Evolutionary conservation across 2,113 vertebrate genomes (phyloP).

Genomic region (Myrmecophaga tridactyla): DNA sequence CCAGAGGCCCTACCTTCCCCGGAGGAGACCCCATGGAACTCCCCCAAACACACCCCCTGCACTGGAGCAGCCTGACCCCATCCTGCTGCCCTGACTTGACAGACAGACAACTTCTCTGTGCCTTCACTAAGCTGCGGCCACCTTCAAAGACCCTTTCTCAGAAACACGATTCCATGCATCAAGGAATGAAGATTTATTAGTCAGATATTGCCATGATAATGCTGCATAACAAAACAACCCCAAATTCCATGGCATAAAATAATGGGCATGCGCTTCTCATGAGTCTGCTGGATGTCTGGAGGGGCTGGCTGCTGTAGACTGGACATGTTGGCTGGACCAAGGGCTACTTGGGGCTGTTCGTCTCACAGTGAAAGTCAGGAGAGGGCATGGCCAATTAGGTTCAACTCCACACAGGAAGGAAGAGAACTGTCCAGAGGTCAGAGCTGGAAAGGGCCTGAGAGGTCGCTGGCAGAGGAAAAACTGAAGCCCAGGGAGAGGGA

Average conservation of each 20-base stretch:
- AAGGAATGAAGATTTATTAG: not conserved
- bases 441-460: not conserved
- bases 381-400: not conserved
- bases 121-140: too few relatives aligned
- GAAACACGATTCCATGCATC: not conserved
- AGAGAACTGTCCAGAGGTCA: not conserved
- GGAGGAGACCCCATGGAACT: not conserved
- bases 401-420: not conserved
- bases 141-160: not conserved
- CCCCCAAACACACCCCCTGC: not conserved
- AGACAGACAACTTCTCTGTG: too few relatives aligned
- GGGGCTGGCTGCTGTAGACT: not conserved
- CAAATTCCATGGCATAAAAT: not conserved
- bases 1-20: not conserved
- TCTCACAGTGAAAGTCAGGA: not conserved
- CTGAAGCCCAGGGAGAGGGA: not conserved
- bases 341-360: not conserved
- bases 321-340: not conserved
- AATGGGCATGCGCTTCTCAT: rapidly evolving
- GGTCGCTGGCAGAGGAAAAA: not conserved
- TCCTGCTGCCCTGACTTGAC: not conserved
- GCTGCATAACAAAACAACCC: not conserved
- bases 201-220: not conserved
- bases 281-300: not conserved
- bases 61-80: not conserved